Percentiles rank a stretch among this genome's conserved stretches.
phyloP scores from a whole-genome alignment of 2,888 invertebrate species.

The Teinopalpus imperialis region DNA sequence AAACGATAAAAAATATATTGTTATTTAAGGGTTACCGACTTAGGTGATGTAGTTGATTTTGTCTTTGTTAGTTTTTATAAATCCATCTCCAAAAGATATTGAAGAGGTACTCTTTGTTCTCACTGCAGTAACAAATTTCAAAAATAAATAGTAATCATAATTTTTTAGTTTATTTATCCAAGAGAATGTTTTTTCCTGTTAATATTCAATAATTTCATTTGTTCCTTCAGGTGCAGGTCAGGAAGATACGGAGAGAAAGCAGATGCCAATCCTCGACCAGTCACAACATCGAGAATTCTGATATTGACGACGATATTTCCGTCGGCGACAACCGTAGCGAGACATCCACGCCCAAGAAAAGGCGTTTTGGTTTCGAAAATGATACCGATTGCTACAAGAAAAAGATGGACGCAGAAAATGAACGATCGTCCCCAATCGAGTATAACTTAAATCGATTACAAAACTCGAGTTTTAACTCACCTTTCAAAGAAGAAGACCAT shows the following conservation, averaged over 20 bases:
- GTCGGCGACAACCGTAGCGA: conserved; percentile 73
- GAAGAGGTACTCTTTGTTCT: no score
- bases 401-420: conserved; percentile 44
- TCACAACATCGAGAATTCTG: conserved; percentile 56
- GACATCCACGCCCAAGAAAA: conserved; percentile 56
- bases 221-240: conserved; percentile 50
- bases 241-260: conserved; percentile 46
- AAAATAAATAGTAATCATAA: no score
- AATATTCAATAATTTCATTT: no score
- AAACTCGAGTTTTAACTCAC: conserved; percentile 58
- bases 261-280: conserved; percentile 48
- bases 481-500: conserved; percentile 66
- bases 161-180: no score
- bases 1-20: no score
- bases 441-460: conserved; percentile 54
- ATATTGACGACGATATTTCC: conserved; percentile 68
- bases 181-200: no score
- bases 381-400: conserved; percentile 41
- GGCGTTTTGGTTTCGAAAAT: conserved; percentile 38
- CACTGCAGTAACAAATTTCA: no score
- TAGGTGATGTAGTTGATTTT: no score
- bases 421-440: conserved; percentile 53
- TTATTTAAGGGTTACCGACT: no score
- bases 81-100: no score
- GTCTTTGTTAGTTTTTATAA: no score